A percentile compares a stretch with the other conserved stretches of the same genome.
Conservation (phyloP, 2,797 vertebrate genomes). For the Acrossocheilus fasciatus region DNA sequence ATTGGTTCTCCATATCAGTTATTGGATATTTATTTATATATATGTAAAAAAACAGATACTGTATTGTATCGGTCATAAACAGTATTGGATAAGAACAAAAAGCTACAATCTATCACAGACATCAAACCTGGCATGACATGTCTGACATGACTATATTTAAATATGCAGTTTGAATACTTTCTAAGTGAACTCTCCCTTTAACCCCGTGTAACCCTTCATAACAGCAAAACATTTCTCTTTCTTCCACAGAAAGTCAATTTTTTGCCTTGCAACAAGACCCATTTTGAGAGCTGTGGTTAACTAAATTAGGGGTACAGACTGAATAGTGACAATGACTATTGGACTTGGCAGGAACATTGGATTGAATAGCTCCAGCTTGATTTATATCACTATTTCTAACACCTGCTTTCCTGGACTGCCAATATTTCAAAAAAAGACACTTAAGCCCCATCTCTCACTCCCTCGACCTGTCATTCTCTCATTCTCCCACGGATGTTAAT, state of each 20-base stretch:
- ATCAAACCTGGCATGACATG: background rate
- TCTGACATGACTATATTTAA: background rate
- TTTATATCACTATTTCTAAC: slow-evolving; percentile 7
- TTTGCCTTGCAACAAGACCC: slow-evolving; percentile 56
- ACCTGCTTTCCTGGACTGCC: slow-evolving; percentile 36
- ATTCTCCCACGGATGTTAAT: slow-evolving; percentile 18
- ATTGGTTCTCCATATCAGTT: background rate
- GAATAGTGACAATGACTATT: slow-evolving; percentile 35
- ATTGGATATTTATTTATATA: background rate
- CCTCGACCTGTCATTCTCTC: background rate
- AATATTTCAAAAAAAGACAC: slow-evolving; percentile 6
- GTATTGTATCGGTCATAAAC: background rate
- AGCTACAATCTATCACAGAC: background rate
- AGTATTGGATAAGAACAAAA: background rate
- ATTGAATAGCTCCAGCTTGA: background rate
- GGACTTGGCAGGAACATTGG: slow-evolving; percentile 38
- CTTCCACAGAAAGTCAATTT: slow-evolving; percentile 49
- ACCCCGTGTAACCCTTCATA: slow-evolving; percentile 57
- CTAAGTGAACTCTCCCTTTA: slow-evolving; percentile 52
- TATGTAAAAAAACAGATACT: background rate
- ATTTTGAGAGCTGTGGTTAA: slow-evolving; percentile 66
- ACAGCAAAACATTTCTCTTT: slow-evolving; percentile 63
- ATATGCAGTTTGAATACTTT: background rate
- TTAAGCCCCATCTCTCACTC: slow-evolving; percentile 14
- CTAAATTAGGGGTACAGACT: slow-evolving; percentile 49